Conservation (phyloP, 1,140 invertebrate genomes). For the Patella vulgata region DNA sequence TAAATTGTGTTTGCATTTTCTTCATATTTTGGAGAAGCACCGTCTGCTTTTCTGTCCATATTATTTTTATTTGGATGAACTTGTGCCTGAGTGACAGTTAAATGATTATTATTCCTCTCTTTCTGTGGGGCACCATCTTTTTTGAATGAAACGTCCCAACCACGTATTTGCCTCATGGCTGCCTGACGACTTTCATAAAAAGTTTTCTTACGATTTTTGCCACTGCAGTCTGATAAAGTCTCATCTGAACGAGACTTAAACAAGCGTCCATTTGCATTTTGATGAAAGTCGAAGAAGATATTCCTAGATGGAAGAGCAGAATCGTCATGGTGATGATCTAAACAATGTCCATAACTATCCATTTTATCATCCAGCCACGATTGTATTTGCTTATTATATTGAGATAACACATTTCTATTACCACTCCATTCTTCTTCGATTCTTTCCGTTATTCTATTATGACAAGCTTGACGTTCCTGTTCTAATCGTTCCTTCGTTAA, state of each 20-base stretch:
- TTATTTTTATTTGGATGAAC: conserved; percentile 7
- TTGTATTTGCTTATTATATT: conserved; percentile 45
- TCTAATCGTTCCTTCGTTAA: conserved; percentile 49
- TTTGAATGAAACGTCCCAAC: conserved; percentile 49
- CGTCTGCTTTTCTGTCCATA: conserved; percentile 13
- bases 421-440: conserved; percentile 40
- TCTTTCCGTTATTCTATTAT: conserved; percentile 38
- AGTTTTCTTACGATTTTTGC: conserved; percentile 51
- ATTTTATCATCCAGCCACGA: conserved; percentile 54
- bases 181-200: conserved; percentile 57
- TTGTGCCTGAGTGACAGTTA: conserved; percentile 13
- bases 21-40: conserved; percentile 11
- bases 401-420: conserved; percentile 24
- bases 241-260: conserved; percentile 63
- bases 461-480: conserved; percentile 44
- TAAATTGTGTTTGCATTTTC: not conserved
- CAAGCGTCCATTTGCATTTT: conserved; percentile 51
- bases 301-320: conserved; percentile 53
- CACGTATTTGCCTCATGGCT: conserved; percentile 58
- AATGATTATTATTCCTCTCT: conserved; percentile 14
- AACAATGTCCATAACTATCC: conserved; percentile 51
- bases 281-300: conserved; percentile 52
- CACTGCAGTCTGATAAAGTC: conserved; percentile 63
- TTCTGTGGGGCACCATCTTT: not conserved
- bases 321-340: conserved; percentile 62